Percentiles rank a stretch among this genome's conserved stretches.
Evolutionary conservation across 2,113 vertebrate genomes (phyloP).

Genomic region (Hydrochoerus hydrochaeris): DNA sequence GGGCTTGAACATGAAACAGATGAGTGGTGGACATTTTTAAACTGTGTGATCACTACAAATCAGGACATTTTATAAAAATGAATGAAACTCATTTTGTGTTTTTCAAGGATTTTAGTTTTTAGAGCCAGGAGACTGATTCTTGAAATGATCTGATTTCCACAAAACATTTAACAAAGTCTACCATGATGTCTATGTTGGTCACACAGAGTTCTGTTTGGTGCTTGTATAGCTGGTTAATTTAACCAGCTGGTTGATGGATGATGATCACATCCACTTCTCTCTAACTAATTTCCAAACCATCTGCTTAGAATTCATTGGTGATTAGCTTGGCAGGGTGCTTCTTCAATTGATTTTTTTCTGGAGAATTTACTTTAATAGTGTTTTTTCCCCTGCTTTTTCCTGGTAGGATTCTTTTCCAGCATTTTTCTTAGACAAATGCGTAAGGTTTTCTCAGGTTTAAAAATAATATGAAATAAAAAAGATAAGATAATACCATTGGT

Average conservation of each 20-base stretch:
- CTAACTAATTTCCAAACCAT: conserved; percentile 12
- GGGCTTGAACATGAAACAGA: background rate
- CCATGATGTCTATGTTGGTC: background rate
- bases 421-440: conserved; percentile 5
- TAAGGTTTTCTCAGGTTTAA: background rate
- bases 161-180: background rate
- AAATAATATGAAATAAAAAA: background rate
- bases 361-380: background rate
- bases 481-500: background rate
- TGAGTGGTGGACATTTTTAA: background rate
- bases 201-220: background rate
- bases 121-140: background rate
- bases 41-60: background rate
- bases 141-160: background rate
- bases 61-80: background rate
- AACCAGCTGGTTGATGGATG: background rate
- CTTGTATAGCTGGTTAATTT: background rate
- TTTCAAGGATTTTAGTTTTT: background rate
- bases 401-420: background rate
- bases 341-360: background rate
- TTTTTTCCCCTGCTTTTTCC: background rate
- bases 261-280: background rate
- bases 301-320: conserved; percentile 12
- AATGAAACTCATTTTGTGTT: background rate
- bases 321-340: background rate